Percentiles rank a stretch among this genome's conserved stretches.
These are phyloP conservation scores for Brachyopa scutellaris DNA, from an alignment of 2,888 invertebrate species.

Conservation along the genomic window DNA sequence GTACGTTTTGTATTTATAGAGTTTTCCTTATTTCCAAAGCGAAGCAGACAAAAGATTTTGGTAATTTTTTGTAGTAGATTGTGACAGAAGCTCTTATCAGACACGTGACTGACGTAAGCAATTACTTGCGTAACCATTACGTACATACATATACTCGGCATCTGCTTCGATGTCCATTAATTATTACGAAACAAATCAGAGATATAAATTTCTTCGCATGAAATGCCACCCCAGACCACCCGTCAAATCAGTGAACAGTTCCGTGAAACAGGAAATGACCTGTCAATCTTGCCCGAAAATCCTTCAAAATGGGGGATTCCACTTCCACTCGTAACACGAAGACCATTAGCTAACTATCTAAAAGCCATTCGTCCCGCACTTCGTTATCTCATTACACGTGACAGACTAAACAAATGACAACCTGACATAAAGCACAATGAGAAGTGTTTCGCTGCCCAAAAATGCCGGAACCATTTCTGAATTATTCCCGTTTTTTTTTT, in stretches of 20 bases:
- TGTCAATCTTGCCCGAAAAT: constrained; percentile 28
- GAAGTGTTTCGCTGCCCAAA: neutral
- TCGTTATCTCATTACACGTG: neutral
- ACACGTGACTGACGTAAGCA: constrained; percentile 27
- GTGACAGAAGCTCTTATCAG: too few relatives aligned
- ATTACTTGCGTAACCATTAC: neutral
- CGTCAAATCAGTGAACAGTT: neutral
- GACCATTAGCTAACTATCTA: constrained; percentile 19
- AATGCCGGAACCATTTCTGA: constrained; percentile 42
- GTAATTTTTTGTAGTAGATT: too few relatives aligned
- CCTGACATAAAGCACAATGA: constrained; percentile 17
- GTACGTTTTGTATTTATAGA: neutral
- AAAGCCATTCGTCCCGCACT: neutral
- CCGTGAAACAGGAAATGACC: constrained; percentile 25
- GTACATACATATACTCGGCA: neutral
- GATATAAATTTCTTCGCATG: neutral
- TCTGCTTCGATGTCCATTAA: constrained; percentile 20
- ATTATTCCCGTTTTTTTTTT: constrained; percentile 31
- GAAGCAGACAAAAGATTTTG: too few relatives aligned
- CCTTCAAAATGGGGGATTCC: neutral
- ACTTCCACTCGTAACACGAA: constrained; percentile 31
- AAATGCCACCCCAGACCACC: neutral
- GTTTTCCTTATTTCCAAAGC: too few relatives aligned
- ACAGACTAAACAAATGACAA: constrained; percentile 31
- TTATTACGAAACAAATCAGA: constrained; percentile 7